Evolutionary conservation across 2,888 invertebrate genomes (phyloP).

Genomic region (Leucoma salicis): DNA sequence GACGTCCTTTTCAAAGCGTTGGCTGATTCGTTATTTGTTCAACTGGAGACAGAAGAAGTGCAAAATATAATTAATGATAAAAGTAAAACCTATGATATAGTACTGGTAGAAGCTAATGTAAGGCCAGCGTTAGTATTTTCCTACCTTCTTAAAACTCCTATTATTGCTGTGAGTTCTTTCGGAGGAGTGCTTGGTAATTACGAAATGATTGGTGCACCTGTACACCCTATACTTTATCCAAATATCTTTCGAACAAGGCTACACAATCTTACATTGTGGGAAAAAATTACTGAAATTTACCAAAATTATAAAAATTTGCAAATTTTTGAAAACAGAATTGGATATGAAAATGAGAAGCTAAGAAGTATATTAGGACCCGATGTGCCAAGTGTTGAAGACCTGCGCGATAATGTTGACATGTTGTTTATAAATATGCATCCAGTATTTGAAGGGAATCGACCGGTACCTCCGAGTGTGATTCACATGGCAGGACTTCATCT

Average conservation of each 20-base stretch:
- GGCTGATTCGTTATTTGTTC: constrained; percentile 16
- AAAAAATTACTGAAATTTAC: constrained; percentile 35
- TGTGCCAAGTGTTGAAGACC: constrained; percentile 27
- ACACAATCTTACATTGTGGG: constrained; percentile 38
- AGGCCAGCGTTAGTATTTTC: constrained; percentile 27
- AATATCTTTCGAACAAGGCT: constrained; percentile 20
- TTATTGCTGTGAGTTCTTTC: constrained; percentile 46
- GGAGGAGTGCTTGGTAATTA: constrained; percentile 27
- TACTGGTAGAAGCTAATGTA: constrained; percentile 37
- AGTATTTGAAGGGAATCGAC: constrained; percentile 50
- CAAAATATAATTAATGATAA: constrained; percentile 24
- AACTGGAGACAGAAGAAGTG: constrained; percentile 27
- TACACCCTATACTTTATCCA: constrained; percentile 44
- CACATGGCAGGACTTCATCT: constrained; percentile 62
- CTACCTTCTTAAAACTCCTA: constrained; percentile 34
- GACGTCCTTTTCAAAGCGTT: constrained; percentile 1
- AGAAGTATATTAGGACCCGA: constrained; percentile 27
- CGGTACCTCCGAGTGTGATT: constrained; percentile 55
- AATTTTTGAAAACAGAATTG: not conserved
- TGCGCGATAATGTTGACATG: constrained; percentile 46
- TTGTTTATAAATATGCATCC: constrained; percentile 61
- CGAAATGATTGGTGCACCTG: constrained; percentile 36
- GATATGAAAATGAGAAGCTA: constrained; percentile 11
- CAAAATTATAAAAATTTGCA: constrained; percentile 12
- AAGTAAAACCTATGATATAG: constrained; percentile 25